Base-by-base conservation (phyloP, 2,797 vertebrate genomes). In the Huso huso region DNA sequence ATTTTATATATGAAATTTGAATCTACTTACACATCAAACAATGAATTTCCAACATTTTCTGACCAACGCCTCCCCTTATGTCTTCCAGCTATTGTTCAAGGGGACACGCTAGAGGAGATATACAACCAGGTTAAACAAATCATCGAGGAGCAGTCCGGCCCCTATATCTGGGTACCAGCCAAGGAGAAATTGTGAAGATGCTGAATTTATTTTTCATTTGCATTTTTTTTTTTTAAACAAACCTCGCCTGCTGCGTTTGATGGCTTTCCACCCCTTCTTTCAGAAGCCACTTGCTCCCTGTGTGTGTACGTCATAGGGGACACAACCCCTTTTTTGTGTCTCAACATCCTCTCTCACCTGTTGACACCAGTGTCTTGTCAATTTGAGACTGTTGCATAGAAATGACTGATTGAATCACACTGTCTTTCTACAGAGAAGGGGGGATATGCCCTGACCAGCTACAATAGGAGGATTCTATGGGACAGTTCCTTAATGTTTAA, bases 401-500 rank as follows among this genome's bases (percentile, higher is more conserved):
- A 71, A 68, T 76, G 37, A 70, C 83, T 78, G 78, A 79, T 83
- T 66, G 61, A 71, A 68, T 84, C 79, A 67, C 69, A 79, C 82
- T 81, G 80, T 84, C 84, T 88, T 88, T 86, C 77, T 72, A 69
- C 78, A 74, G 70, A 75, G 75, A 78, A 68, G 72, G 77, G 77
- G 81, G 79, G 81, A 87, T 79, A 81, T 77, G 81, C 87, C 88
- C 85, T 86, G 85, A 88, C 90, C 91, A 90, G 88, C 90, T 91
- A 85, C 90, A 81, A 83, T 78, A 75, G 78, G 82, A 88, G 87
- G 89, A 91, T 88, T 88, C 82, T 84, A 84, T 77, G 88, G 89
- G 90, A 91, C 91, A 87, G 90, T 92, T 93, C 94, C 94, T 96
- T 94, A 93, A 95, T 95, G 94, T 94, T 98, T 98, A 97, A 97